A percentile compares a stretch with the other conserved stretches of the same genome.
Evolutionary conservation across 2,113 vertebrate species (phyloP).

Genomic region (Thomomys bottae): DNA sequence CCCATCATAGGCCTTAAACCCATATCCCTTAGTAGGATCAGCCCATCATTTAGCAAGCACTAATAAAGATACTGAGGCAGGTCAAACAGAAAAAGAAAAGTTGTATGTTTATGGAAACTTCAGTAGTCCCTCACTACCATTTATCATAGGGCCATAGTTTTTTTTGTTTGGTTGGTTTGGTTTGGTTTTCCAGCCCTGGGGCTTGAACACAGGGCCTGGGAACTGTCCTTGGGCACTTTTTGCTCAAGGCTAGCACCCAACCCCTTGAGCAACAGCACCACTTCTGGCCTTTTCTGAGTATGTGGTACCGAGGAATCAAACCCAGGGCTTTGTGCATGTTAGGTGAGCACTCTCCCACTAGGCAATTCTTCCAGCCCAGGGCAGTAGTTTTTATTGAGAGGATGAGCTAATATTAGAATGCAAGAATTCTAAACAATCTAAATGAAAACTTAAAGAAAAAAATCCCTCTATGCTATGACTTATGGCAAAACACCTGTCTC

Average conservation of each 20-base stretch:
- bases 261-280: too few species aligned
- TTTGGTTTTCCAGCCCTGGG: too few species aligned
- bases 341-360: too few species aligned
- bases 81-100: background rate
- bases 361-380: too few species aligned
- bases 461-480: background rate
- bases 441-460: slow-evolving; percentile 32
- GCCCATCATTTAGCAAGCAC: background rate
- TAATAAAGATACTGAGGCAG: background rate
- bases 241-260: too few species aligned
- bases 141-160: slow-evolving; percentile 19
- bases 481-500: background rate
- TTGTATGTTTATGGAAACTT: slow-evolving; percentile 37
- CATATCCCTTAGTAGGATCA: background rate
- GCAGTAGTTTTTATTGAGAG: slow-evolving; percentile 16
- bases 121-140: slow-evolving; percentile 23
- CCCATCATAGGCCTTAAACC: background rate
- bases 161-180: too few species aligned
- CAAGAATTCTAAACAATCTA: slow-evolving; percentile 42
- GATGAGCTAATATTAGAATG: slow-evolving; percentile 59
- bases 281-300: too few species aligned
- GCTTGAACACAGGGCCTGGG: too few species aligned
- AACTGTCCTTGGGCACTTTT: too few species aligned
- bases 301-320: too few species aligned
- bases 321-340: too few species aligned